Evolutionary conservation across 2,797 vertebrate genomes (phyloP), one percentile per base, ranked within the genome.

Genomic region (Eulemur mongoz): DNA sequence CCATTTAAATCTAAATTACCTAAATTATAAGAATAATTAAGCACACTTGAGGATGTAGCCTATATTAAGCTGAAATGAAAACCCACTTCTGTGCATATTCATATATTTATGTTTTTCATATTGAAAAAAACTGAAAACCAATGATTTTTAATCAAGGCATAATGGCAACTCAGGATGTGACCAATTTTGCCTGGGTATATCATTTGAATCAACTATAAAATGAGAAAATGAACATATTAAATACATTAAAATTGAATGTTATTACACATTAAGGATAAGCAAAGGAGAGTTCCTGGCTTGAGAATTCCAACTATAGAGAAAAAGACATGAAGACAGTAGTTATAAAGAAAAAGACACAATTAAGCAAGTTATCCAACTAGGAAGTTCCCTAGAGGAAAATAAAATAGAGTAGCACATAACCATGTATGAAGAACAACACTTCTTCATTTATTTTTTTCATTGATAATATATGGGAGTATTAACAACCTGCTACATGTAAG

Each of bases 1-100:
- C 52, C 25, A 93, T 88, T 97, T 97, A 89, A 95, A 92, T 17
- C 48, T 73, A 95, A 96, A 96, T 91, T 91, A 76, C 52, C 32
- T 94, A 96, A 80, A 27, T 94, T 96, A 91, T 76, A 89, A 95
- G 40, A 94, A 94, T 95, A 96, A 97, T 92, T 96, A 93, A 96
- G 84, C 63, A 89, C 61, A 91, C 48, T 96, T 73, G 89, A 93
- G 50, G 94, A 86, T 70, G 40, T 70, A 95, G 61, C 61, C 76
- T 93, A 69, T 75, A 93, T 96, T 92, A 96, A 94, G 54, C 63
- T 85, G 12, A 94, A 96, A 93, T 90, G 67, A 88, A 96, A 92
- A 90, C 18, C 23, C 10, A 79, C 32, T 81, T 81, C 79, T 82
- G 72, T 94, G 50, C 54, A 94, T 96, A 90, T 93, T 93, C 80